phyloP scores from a whole-genome alignment of 2,113 vertebrate genomes.

The Zapornia atra region DNA sequence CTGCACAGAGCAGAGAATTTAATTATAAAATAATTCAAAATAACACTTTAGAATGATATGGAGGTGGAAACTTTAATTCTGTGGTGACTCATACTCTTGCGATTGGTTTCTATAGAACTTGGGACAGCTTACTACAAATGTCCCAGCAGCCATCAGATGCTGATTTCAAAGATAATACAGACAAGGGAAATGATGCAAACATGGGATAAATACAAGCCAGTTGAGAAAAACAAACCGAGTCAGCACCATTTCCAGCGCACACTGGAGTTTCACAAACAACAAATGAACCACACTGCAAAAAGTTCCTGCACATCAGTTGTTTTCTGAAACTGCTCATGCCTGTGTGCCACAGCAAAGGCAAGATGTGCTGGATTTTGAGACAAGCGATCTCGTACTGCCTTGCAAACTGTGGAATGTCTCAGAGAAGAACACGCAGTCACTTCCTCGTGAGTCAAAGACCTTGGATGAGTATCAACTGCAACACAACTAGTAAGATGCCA shows the following conservation, averaged over 20 bases:
- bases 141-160: not conserved
- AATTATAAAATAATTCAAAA: not conserved
- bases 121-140: not conserved
- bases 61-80: not conserved
- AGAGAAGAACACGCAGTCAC: constrained; percentile 30
- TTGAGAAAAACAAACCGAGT: not conserved
- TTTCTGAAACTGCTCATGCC: not conserved
- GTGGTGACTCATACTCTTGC: not conserved
- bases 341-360: not conserved
- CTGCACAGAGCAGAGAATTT: not conserved
- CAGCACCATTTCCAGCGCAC: not conserved
- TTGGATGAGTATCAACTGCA: constrained; percentile 49
- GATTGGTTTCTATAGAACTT: not conserved
- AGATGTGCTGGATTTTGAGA: not conserved
- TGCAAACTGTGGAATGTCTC: constrained; percentile 7
- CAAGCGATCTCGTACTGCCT: not conserved
- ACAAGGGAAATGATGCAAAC: not conserved
- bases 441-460: constrained; percentile 62
- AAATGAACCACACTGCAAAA: not conserved
- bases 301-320: not conserved
- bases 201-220: not conserved
- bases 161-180: not conserved
- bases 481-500: not conserved
- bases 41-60: not conserved
- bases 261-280: not conserved